Conservation (phyloP, 2,888 invertebrate species). For the Omphaloscelis lunosa region DNA sequence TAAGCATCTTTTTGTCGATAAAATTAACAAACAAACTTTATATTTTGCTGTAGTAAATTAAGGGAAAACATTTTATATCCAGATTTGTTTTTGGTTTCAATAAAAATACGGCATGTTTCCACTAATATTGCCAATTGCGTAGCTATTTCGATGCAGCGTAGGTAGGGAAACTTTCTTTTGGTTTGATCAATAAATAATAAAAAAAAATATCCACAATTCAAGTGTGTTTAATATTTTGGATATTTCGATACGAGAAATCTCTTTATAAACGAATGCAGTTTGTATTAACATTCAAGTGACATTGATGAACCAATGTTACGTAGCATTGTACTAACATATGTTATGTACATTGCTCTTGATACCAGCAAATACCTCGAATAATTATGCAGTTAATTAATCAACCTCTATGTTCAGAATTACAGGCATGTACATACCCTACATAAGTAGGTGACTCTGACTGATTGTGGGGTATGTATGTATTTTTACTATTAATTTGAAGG, state of each 20-base stretch:
- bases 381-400: constrained; percentile 39
- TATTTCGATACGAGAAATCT: neutral
- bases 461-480: neutral
- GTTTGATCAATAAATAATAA: neutral
- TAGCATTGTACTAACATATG: constrained; percentile 1
- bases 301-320: neutral
- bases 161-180: neutral
- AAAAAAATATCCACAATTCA: too few relatives aligned
- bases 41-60: neutral
- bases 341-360: constrained; percentile 9
- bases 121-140: neutral
- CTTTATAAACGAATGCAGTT: neutral
- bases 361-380: constrained; percentile 33
- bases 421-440: neutral
- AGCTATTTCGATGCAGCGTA: neutral
- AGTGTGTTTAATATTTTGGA: neutral
- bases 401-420: constrained; percentile 11
- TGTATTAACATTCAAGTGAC: constrained; percentile 5
- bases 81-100: neutral
- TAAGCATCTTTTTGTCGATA: too few relatives aligned
- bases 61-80: neutral
- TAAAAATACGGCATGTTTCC: neutral
- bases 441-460: neutral
- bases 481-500: neutral
- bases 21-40: neutral